Evolutionary conservation across 2,113 vertebrate genomes (phyloP).

Genomic region (Clarias gariepinus): DNA sequence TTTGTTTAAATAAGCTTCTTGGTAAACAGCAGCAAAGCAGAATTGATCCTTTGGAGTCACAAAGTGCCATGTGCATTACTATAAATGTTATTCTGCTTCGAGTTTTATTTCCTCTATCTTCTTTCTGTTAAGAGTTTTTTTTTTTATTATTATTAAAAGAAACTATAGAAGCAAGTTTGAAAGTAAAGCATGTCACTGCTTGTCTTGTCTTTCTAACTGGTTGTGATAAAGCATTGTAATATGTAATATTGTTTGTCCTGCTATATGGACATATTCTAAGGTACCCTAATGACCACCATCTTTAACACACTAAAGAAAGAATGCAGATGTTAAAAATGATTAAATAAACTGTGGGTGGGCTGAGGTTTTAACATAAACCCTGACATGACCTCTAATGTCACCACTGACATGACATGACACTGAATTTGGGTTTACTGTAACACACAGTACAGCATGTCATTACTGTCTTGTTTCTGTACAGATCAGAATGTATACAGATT

Average conservation of each 20-base stretch:
- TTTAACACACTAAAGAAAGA: too few species aligned
- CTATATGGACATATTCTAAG: background rate
- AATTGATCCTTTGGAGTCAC: background rate
- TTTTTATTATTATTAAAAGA: background rate
- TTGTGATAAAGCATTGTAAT: background rate
- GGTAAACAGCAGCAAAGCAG: too few species aligned
- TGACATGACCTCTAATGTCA: background rate
- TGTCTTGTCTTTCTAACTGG: slow-evolving; percentile 6
- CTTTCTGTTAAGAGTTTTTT: background rate
- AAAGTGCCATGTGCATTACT: background rate
- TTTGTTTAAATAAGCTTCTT: too few species aligned
- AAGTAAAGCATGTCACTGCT: slow-evolving; percentile 6
- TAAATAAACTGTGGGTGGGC: background rate
- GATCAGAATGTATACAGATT: background rate
- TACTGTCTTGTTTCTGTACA: background rate
- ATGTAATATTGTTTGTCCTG: background rate
- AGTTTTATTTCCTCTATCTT: background rate
- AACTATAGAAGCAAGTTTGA: slow-evolving; percentile 30
- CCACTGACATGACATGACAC: background rate
- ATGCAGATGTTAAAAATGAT: background rate
- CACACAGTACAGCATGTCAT: background rate
- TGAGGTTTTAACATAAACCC: background rate
- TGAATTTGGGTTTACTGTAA: background rate
- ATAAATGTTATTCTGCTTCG: slow-evolving; percentile 48
- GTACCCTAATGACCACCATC: too few species aligned